phyloP scores from a whole-genome alignment of 2,888 invertebrate species.

The Napeogenes inachia region DNA sequence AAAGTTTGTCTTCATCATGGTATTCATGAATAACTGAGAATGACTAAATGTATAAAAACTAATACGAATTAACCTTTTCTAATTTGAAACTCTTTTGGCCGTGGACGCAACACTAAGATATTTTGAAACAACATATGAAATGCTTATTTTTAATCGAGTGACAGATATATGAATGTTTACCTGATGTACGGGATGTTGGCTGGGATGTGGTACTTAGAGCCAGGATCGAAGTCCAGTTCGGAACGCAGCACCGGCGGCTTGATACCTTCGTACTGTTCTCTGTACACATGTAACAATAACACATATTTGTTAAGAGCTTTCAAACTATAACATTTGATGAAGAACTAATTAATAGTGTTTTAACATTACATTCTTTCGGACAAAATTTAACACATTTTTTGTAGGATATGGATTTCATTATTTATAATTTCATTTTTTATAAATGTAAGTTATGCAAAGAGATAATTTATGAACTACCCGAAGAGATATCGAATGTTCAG shows the following conservation, averaged over 20 bases:
- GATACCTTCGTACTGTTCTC: conserved; percentile 89
- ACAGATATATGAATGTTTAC: conserved; percentile 64
- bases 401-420: no score
- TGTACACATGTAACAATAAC: conserved; percentile 58
- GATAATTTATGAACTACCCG: no score
- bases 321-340: not conserved
- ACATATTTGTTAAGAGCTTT: conserved; percentile 3
- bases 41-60: conserved; percentile 5
- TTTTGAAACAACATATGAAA: no score
- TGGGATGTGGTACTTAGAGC: conserved; percentile 94
- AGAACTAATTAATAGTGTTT: not conserved
- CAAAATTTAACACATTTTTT: not conserved
- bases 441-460: no score
- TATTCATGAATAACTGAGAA: not conserved
- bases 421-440: no score
- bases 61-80: conserved; percentile 8
- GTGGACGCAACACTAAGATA: no score
- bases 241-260: conserved; percentile 91
- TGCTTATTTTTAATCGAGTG: not conserved
- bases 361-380: not conserved
- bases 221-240: conserved; percentile 94
- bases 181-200: conserved; percentile 93
- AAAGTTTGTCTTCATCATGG: no score
- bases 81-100: no score
- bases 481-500: no score